Evolutionary conservation across 1,140 invertebrate species (phyloP).

Genomic region (Matsumurasca onukii): DNA sequence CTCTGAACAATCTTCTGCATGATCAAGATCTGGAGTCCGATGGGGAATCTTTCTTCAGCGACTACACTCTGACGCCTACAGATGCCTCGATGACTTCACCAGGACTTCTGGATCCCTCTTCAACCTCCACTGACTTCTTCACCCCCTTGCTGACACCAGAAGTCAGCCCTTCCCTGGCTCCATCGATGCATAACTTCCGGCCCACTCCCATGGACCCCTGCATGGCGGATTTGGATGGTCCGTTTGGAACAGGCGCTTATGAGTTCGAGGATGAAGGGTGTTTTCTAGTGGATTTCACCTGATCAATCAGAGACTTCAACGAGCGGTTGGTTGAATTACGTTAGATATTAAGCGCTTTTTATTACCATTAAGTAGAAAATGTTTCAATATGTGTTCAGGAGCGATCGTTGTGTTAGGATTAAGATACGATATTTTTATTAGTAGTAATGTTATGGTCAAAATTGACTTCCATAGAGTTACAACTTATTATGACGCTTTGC

Average conservation of each 20-base stretch:
- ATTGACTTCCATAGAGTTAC: no score
- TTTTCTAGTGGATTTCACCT: not conserved
- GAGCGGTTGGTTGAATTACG: not conserved
- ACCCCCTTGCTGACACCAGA: not conserved
- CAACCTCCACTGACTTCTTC: no score
- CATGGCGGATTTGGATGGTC: not conserved
- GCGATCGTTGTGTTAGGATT: no score
- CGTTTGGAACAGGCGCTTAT: not conserved
- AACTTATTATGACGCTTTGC: no score
- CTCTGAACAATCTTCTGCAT: conserved; percentile 47
- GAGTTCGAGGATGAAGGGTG: not conserved
- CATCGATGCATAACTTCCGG: no score
- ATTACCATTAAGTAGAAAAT: no score
- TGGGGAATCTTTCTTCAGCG: not conserved
- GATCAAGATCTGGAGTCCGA: not conserved
- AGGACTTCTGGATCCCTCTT: no score
- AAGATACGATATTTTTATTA: no score
- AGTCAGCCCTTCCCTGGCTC: not conserved
- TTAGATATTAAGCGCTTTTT: no score
- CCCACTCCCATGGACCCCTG: not conserved
- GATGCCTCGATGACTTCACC: no score
- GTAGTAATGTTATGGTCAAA: no score
- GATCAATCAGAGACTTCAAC: not conserved
- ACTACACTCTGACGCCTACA: not conserved
- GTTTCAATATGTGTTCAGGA: no score